Percentiles rank a stretch among this genome's conserved stretches.
These are phyloP conservation scores for Plemyria rubiginata DNA, from an alignment of 2,888 invertebrate species.

Conservation along the genomic window DNA sequence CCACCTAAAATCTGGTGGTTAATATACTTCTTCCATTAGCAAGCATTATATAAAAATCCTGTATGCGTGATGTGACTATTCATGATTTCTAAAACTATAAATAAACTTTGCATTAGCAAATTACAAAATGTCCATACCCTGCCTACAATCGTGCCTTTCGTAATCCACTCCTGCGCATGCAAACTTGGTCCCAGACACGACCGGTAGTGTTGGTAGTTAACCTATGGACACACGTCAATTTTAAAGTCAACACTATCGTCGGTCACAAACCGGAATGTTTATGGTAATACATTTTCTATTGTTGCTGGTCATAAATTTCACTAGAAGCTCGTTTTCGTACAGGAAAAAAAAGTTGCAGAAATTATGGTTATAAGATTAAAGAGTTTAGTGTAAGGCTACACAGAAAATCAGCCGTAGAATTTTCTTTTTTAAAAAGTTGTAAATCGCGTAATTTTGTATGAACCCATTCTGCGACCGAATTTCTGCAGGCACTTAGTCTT, in stretches of 20 bases:
- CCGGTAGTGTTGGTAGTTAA: constrained; percentile 21
- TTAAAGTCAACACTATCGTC: constrained; percentile 15
- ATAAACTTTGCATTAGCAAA: constrained; percentile 19
- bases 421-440: too few species aligned
- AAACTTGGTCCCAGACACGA: constrained; percentile 45
- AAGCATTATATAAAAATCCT: too few species aligned
- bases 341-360: too few species aligned
- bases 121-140: constrained; percentile 28
- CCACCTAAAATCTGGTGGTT: too few species aligned
- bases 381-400: too few species aligned
- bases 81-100: background rate
- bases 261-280: background rate
- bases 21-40: too few species aligned
- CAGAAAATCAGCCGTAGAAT: too few species aligned
- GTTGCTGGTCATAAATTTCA: background rate
- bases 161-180: constrained; percentile 46
- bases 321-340: too few species aligned
- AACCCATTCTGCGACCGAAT: too few species aligned
- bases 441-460: too few species aligned
- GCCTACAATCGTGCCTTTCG: constrained; percentile 43
- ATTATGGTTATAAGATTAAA: background rate
- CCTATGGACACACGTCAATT: constrained; percentile 4
- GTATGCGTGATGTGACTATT: too few species aligned
- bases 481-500: too few species aligned
- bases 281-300: background rate